Evolutionary conservation across 2,113 vertebrate species (phyloP), one percentile per base, ranked within the genome.

Genomic region (Heloderma charlesbogerti): DNA sequence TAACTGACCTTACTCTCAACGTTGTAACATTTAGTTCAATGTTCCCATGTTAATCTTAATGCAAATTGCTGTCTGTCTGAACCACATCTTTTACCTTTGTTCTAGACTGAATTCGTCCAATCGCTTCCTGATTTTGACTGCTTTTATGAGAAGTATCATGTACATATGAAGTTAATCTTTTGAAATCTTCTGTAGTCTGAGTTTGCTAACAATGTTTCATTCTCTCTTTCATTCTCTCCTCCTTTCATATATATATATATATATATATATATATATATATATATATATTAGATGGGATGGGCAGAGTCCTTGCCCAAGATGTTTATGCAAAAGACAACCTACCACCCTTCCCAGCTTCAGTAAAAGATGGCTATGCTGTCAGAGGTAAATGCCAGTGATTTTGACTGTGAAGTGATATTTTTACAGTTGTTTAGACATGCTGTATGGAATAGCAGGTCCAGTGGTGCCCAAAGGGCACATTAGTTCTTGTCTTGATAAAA

Each of bases 321-420:
- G 99, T 99, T 94, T 99, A 99, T 98, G 99, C 99, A 98, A 99
- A 99, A 98, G 99, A 99, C 97, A 99, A 99, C 97, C 97, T 99
- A 94, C 99, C 99, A 79, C 99, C 99, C 10, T 99, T 99, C 93
- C 99, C 99, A 94, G 99, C 99, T 92, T 99, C 99, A 91, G 99
- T 99, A 94, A 99, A 99, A 97, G 99, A 99, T 3, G 99, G 99
- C 92, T 99, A 99, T 31, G 99, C 99, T 97, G 99, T 99, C 95
- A 98, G 99, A 99, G 99, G 99, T 99, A 97, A 97, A 85, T 86
- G 10, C 81, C 92, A 87, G 27, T 1, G n/a, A 60, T 89, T 82
- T 79, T 92, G 88, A 67, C 37, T 20, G 78, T 67, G 34, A n/a
- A 81, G 1, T 87, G 4, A 51, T 22, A 34, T 63, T 88, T 88